These are phyloP conservation scores for Probosciger aterrimus DNA, from an alignment of 2,113 vertebrate genomes.

Conservation along the genomic window DNA sequence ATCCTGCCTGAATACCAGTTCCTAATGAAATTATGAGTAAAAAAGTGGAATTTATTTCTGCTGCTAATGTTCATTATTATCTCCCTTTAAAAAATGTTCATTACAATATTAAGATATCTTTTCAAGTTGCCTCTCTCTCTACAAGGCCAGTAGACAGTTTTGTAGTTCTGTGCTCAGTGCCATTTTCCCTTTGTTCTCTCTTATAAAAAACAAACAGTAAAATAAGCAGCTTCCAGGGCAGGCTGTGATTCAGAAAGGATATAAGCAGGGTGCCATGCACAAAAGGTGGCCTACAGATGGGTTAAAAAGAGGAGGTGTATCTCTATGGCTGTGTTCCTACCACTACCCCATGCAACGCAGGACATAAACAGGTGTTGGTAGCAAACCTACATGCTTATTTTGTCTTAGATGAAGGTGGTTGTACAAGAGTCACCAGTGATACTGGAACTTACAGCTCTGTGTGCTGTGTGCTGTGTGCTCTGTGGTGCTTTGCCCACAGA, in stretches of 20 bases:
- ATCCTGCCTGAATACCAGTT: background rate
- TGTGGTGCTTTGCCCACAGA: background rate
- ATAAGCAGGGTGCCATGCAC: background rate
- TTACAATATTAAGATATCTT: background rate
- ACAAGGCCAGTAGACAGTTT: background rate
- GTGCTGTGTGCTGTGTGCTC: background rate
- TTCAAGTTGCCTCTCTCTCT: background rate
- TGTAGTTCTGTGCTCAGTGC: background rate
- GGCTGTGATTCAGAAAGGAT: background rate
- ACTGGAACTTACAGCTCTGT: background rate
- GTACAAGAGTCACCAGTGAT: background rate
- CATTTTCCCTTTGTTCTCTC: background rate
- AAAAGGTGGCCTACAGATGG: background rate
- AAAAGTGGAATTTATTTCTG: background rate
- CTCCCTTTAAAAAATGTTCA: background rate
- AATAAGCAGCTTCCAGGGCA: background rate
- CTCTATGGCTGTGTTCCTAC: background rate
- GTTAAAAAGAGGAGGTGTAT: background rate
- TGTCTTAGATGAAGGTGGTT: background rate
- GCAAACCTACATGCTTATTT: background rate
- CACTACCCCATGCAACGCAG: background rate
- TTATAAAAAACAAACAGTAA: background rate
- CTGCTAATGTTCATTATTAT: background rate
- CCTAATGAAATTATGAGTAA: slow-evolving; percentile 20
- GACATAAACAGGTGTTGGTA: background rate